These are phyloP conservation scores for Leptodactylus fallax DNA, from an alignment of 2,797 vertebrate genomes.

Conservation along the genomic window DNA sequence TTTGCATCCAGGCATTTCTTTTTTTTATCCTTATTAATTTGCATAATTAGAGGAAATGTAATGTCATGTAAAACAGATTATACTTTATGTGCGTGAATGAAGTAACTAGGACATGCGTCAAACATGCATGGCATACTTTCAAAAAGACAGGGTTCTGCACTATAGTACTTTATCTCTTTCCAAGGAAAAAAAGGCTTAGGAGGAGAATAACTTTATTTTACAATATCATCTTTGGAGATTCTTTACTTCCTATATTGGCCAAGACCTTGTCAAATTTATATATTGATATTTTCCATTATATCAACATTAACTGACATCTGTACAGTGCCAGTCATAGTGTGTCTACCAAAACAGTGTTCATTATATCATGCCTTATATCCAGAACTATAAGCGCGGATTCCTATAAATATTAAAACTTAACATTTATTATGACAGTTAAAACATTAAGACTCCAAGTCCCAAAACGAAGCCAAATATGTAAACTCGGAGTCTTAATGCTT, in stretches of 20 bases:
- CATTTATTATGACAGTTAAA: no score
- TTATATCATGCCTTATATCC: no score
- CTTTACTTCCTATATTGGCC: not conserved
- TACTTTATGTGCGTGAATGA: slow-evolving; percentile 2
- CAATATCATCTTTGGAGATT: not conserved
- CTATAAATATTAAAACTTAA: no score
- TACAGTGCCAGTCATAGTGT: no score
- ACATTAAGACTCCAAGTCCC: no score
- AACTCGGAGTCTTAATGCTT: no score
- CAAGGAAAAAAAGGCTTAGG: not conserved
- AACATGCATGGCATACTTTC: not conserved
- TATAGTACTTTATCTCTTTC: no score
- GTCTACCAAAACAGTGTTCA: no score
- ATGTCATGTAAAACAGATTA: slow-evolving; percentile 11
- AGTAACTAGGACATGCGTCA: not conserved
- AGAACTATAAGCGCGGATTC: no score
- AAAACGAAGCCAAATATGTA: no score
- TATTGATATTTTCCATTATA: not conserved
- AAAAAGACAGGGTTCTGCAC: not conserved
- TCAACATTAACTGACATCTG: no score
- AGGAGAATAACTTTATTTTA: not conserved
- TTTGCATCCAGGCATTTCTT: slow-evolving; percentile 10
- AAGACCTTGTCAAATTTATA: not conserved
- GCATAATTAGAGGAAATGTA: slow-evolving; percentile 12
- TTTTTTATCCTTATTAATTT: slow-evolving; percentile 2